These are phyloP conservation scores for Limnephilus rhombicus DNA, from an alignment of 2,888 invertebrate species.

Conservation along the genomic window DNA sequence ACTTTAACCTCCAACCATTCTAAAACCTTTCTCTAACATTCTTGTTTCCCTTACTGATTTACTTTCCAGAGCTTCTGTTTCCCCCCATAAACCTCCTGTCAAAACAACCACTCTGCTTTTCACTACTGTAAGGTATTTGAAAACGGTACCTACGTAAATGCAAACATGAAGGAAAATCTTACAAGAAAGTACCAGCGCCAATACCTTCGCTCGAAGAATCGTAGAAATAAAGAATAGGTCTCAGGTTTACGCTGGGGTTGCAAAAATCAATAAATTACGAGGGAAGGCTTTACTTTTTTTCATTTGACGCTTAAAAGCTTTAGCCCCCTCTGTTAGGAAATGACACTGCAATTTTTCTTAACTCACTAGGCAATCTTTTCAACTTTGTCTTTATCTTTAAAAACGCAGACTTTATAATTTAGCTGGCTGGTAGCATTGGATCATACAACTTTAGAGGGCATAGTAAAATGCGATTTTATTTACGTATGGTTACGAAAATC, in stretches of 20 bases:
- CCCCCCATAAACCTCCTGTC: background rate
- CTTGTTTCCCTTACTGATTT: background rate
- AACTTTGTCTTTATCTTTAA: background rate
- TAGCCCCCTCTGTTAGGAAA: background rate
- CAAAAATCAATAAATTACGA: background rate
- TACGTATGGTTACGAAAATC: too few relatives aligned
- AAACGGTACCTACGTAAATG: background rate
- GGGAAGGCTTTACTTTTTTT: background rate
- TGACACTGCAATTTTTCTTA: conserved; percentile 26
- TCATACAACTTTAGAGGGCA: background rate
- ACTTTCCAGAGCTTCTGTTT: background rate
- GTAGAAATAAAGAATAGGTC: background rate
- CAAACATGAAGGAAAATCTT: background rate
- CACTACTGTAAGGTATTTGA: background rate
- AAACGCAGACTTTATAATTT: background rate
- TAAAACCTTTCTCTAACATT: background rate
- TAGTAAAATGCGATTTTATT: background rate
- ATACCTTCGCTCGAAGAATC: background rate
- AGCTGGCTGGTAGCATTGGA: background rate
- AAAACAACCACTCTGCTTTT: background rate
- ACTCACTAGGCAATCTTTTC: conserved; percentile 9
- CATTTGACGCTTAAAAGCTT: background rate
- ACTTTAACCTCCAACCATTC: background rate
- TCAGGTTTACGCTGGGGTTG: background rate
- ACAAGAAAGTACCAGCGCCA: background rate